Percentiles rank a stretch among this genome's conserved stretches.
Evolutionary conservation across 2,888 invertebrate genomes (phyloP).

Genomic region (Listrodromus nycthemerus): DNA sequence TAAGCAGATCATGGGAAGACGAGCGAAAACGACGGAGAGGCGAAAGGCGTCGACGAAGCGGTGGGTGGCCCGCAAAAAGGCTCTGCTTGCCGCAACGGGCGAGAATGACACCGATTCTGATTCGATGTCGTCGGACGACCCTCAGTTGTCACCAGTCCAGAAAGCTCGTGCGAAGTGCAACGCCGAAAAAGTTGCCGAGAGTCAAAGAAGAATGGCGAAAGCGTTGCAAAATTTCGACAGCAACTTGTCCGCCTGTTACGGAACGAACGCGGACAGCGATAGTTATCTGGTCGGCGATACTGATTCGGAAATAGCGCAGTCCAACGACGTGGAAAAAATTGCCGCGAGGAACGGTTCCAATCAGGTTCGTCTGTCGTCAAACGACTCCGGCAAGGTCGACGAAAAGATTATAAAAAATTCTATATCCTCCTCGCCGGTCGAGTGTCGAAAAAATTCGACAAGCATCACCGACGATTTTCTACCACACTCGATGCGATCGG

Average conservation of each 20-base stretch:
- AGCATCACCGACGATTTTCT: slow-evolving; percentile 67
- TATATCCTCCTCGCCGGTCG: background rate
- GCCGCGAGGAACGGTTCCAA: background rate
- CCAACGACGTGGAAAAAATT: slow-evolving; percentile 13
- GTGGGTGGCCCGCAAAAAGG: slow-evolving; percentile 82
- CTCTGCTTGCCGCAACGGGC: slow-evolving; percentile 80
- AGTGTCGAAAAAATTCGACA: slow-evolving; percentile 24
- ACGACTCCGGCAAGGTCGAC: background rate
- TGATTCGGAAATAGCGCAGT: slow-evolving; percentile 14
- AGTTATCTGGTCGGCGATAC: slow-evolving; percentile 29
- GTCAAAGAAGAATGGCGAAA: slow-evolving; percentile 72
- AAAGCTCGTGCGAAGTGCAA: slow-evolving; percentile 80
- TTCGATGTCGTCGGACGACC: slow-evolving; percentile 77
- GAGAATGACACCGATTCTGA: slow-evolving; percentile 80
- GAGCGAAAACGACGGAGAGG: slow-evolving; percentile 76
- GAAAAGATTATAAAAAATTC: slow-evolving; percentile 25
- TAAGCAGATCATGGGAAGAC: slow-evolving; percentile 68
- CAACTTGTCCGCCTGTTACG: slow-evolving; percentile 72
- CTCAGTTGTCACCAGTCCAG: slow-evolving; percentile 81
- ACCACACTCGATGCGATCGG: slow-evolving; percentile 75
- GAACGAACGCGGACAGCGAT: slow-evolving; percentile 57
- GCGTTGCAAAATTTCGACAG: slow-evolving; percentile 76
- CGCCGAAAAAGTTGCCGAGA: slow-evolving; percentile 77
- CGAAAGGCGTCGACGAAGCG: slow-evolving; percentile 81
- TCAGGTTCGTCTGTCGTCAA: slow-evolving; percentile 19